Conservation (phyloP, 2,888 invertebrate species). For the Stratiomys singularior region DNA sequence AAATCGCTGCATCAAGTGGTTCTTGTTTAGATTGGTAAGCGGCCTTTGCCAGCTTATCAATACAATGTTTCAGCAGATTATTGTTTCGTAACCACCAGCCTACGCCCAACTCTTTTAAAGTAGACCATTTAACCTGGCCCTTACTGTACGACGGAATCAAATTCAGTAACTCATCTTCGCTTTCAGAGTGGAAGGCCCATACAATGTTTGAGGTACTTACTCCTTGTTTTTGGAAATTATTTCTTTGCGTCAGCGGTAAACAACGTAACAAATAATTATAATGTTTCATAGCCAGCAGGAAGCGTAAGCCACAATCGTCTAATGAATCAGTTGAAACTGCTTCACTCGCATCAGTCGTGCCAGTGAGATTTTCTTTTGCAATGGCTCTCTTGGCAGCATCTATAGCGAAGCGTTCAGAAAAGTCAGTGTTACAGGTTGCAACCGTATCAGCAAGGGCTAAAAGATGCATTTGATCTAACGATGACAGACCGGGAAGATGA, state of each 20-base stretch:
- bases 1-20: conserved; percentile 96
- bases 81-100: conserved; percentile 97
- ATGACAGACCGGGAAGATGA: conserved; percentile 92
- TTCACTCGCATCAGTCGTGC: conserved; percentile 66
- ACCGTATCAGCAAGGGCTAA: conserved; percentile 99
- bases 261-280: conserved; percentile 95
- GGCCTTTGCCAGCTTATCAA: conserved; percentile 94
- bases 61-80: conserved; percentile 80
- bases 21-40: conserved; percentile 92
- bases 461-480: conserved; percentile 99
- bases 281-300: conserved; percentile 96
- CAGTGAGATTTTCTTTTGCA: conserved; percentile 73
- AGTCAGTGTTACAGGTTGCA: conserved; percentile 89
- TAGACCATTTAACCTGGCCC: conserved; percentile 87
- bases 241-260: conserved; percentile 88
- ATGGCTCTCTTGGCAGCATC: conserved; percentile 75
- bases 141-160: conserved; percentile 89
- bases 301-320: conserved; percentile 97
- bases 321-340: conserved; percentile 79
- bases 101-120: conserved; percentile 87
- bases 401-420: conserved; percentile 82
- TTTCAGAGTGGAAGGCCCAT: conserved; percentile 99
- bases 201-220: conserved; percentile 91
- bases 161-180: conserved; percentile 92
- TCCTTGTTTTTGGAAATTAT: conserved; percentile 85